Evolutionary conservation across 2,113 vertebrate genomes (phyloP).

Genomic region (Takifugu bimaculatus): DNA sequence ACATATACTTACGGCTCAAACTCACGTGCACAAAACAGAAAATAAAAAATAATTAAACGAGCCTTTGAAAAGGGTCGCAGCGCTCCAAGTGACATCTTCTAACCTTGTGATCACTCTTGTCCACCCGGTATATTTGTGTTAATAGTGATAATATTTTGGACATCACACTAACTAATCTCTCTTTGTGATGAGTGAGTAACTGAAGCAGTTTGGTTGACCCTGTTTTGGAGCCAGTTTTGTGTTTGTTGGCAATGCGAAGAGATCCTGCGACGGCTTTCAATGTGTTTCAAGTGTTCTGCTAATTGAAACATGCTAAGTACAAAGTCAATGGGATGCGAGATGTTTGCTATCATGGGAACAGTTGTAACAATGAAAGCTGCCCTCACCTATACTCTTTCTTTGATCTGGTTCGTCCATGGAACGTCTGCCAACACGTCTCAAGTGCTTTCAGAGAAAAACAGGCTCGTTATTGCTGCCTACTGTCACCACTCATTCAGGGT

Average conservation of each 20-base stretch:
- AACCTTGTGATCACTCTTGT: constrained; percentile 11
- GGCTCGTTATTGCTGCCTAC: not conserved
- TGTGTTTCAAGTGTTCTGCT: not conserved
- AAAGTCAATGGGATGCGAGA: no score
- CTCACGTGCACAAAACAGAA: constrained; percentile 11
- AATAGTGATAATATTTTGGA: no score
- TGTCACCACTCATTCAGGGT: constrained; percentile 2
- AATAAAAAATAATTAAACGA: constrained; percentile 23
- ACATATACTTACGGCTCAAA: constrained; percentile 6
- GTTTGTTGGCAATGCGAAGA: not conserved
- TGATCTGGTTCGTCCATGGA: no score
- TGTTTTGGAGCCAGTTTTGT: constrained; percentile 5
- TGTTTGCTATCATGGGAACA: no score
- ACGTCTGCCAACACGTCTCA: constrained; percentile 2
- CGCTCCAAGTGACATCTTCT: not conserved
- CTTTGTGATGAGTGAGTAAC: not conserved
- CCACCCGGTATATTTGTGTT: not conserved
- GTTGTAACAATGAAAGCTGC: no score
- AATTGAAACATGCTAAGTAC: constrained; percentile 5
- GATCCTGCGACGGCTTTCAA: not conserved
- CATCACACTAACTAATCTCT: not conserved
- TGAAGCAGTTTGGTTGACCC: not conserved
- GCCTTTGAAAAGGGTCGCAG: no score
- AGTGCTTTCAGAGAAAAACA: constrained; percentile 1
- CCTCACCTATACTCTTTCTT: no score